These are phyloP conservation scores for Eumacrocentrus americanus DNA, from an alignment of 2,888 invertebrate genomes.

Conservation along the genomic window DNA sequence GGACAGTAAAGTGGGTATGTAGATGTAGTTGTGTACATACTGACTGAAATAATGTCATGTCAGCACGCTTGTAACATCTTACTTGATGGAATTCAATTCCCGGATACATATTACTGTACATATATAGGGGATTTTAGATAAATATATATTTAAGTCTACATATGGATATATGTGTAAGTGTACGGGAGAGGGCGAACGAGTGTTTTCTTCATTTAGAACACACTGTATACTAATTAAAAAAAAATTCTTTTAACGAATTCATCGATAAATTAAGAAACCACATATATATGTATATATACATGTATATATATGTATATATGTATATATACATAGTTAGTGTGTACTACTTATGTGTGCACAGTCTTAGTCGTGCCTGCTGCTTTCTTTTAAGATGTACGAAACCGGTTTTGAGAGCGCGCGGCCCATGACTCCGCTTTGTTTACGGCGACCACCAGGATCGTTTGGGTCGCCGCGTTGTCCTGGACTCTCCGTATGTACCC, in stretches of 20 bases:
- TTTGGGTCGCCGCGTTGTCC: conserved; percentile 16
- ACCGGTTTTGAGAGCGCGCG: conserved; percentile 11
- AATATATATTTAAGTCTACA: too few relatives aligned
- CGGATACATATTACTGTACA: too few relatives aligned
- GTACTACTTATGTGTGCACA: conserved; percentile 7
- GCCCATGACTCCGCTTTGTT: conserved; percentile 23
- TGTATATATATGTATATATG: background rate
- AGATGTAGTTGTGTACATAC: background rate
- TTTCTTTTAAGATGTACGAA: conserved; percentile 15
- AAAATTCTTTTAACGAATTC: conserved; percentile 12
- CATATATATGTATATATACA: background rate
- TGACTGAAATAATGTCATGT: conserved; percentile 17
- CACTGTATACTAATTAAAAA: conserved; percentile 11
- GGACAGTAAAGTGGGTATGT: background rate
- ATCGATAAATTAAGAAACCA: conserved; percentile 19
- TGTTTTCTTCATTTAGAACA: conserved; percentile 3
- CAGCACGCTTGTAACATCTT: conserved; percentile 19
- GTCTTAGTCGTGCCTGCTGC: conserved; percentile 10
- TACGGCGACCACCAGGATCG: conserved; percentile 25
- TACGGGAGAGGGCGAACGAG: conserved; percentile 7
- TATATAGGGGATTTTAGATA: too few relatives aligned
- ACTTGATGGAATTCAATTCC: conserved; percentile 5
- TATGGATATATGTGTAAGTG: too few relatives aligned
- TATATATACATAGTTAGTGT: background rate
- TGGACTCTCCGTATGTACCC: conserved; percentile 4